Percentiles rank a stretch among this genome's conserved stretches.
phyloP scores from a whole-genome alignment of 2,797 vertebrate species.

The Coilia nasus region DNA sequence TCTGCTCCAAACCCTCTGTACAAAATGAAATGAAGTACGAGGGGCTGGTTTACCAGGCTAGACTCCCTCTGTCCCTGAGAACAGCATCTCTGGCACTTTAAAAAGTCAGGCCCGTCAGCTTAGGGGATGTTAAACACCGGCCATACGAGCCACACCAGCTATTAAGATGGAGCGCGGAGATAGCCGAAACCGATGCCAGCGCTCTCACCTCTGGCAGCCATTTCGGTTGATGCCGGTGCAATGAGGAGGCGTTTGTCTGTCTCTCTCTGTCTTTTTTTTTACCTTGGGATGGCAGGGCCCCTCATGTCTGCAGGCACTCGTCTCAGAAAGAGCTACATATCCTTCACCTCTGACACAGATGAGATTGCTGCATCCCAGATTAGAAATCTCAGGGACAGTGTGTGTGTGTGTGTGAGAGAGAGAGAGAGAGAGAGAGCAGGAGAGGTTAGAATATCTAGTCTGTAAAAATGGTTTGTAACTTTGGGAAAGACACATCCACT shows the following conservation, averaged over 20 bases:
- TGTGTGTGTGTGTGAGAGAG: no score
- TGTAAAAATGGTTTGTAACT: not conserved
- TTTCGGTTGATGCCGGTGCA: slow-evolving; percentile 42
- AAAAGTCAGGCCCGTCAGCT: slow-evolving; percentile 49
- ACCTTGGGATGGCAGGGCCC: no score
- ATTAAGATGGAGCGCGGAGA: slow-evolving; percentile 44
- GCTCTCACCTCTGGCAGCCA: slow-evolving; percentile 35
- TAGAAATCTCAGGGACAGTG: not conserved
- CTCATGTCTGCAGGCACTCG: not conserved
- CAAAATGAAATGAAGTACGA: no score
- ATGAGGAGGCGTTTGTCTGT: not conserved
- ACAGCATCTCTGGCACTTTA: slow-evolving; percentile 42
- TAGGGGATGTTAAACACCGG: slow-evolving; percentile 52
- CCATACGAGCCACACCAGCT: slow-evolving; percentile 32
- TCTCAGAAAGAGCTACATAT: not conserved
- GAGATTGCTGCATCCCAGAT: not conserved
- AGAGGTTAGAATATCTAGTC: no score
- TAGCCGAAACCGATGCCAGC: slow-evolving; percentile 45
- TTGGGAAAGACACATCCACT: not conserved
- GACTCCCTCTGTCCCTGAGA: not conserved
- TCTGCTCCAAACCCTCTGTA: no score
- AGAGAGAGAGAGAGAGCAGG: no score
- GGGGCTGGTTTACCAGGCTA: no score
- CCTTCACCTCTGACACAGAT: not conserved
- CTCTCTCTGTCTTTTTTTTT: no score